phyloP scores from a whole-genome alignment of 1,140 invertebrate genomes.

The Nymphalis io region DNA sequence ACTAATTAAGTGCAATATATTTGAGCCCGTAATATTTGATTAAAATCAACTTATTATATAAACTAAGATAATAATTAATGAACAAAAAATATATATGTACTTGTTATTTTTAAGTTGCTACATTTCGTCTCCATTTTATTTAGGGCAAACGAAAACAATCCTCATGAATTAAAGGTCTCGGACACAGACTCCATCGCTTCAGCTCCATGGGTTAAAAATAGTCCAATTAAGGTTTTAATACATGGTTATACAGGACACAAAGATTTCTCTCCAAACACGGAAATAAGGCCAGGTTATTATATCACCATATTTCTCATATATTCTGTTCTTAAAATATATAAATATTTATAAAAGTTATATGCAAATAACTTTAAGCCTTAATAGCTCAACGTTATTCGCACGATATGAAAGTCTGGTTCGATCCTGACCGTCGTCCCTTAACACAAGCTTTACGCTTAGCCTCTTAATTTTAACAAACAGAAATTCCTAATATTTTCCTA shows the following conservation, averaged over 20 bases:
- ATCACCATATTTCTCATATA: not conserved
- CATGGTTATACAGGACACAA: slow-evolving; percentile 82
- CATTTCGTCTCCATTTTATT: slow-evolving; percentile 5
- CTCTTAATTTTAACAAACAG: too few species aligned
- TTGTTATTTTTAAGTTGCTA: not conserved
- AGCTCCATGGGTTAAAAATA: slow-evolving; percentile 70
- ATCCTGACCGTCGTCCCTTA: too few species aligned
- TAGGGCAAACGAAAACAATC: slow-evolving; percentile 73
- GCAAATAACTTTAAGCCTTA: too few species aligned
- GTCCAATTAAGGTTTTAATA: slow-evolving; percentile 77
- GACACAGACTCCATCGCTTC: slow-evolving; percentile 64
- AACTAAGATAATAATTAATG: too few species aligned
- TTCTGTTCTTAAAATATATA: not conserved
- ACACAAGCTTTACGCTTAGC: too few species aligned
- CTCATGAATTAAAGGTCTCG: slow-evolving; percentile 66
- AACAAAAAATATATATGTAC: not conserved
- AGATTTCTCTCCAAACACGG: slow-evolving; percentile 81
- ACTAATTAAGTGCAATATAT: too few species aligned
- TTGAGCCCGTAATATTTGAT: too few species aligned
- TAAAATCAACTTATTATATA: too few species aligned
- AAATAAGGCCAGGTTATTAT: slow-evolving; percentile 80
- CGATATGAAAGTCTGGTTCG: too few species aligned
- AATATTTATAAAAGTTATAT: not conserved
- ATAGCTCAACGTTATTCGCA: too few species aligned
- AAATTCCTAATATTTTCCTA: too few species aligned